Base-by-base conservation (phyloP, 2,797 vertebrate species). In the Bothrops alternatus region DNA sequence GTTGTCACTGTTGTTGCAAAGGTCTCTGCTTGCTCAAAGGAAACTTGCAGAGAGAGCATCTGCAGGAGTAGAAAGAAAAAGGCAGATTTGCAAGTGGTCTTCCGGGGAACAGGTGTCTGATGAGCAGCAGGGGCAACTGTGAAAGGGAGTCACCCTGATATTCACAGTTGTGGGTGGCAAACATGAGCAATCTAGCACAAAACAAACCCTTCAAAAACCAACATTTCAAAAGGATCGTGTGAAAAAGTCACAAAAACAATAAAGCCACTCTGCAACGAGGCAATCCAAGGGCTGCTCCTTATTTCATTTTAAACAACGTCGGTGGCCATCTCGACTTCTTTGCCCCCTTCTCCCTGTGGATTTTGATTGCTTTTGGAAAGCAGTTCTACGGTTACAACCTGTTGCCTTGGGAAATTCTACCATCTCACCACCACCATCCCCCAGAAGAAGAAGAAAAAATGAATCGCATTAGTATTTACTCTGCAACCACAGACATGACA, bases 401-500 rank as follows among this genome's bases (percentile, higher is more conserved):
- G 18, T 4, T n/a, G 61, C 6, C 32, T 60, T 89, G 89, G 91
- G 91, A 63, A 94, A 91, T 88, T 88, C 91, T 87, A 86, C 20
- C 7, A 11, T 11, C 32, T 28, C 37, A 28, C 8, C 32, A 32
- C 28, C 11, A 12, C 53, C 53, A 5, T 13, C 13, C 18, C 55
- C 37, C n/a, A 4, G 32, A 61, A 73, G 6, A 73, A 37, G 65
- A 47, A 47, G 5, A 47, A 16, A 63, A 16, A 91, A 93, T 18
- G 32, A 88, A 90, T 88, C 16, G 8, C 1, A 42, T 56, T 57
- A 37, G 32, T 73, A 55, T 91, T 93, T 65, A n/a, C 69, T 88
- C 50, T 87, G 55, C 61, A 50, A 87, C 63, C 93, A 92, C 93
- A 91, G 96, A 91, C 94, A 91, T 92, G 91, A 91, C 95, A 56